A percentile compares a stretch with the other conserved stretches of the same genome.
Evolutionary conservation across 92 coral and sea anemone species (phyloP).

Genomic region (Isaurus tuberculatus): DNA sequence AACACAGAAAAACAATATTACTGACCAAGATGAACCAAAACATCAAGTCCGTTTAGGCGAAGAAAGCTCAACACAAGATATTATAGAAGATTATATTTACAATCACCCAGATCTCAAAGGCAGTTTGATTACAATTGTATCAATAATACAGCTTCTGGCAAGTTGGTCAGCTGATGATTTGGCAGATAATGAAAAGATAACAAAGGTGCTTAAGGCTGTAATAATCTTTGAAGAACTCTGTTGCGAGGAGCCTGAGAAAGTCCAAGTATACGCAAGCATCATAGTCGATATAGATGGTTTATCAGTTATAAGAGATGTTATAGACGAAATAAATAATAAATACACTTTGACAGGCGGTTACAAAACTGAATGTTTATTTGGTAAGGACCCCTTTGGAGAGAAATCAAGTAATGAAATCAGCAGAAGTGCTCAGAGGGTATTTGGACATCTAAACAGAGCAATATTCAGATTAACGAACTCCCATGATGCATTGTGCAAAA

Average conservation of each 20-base stretch:
- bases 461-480: neutral
- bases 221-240: constrained; percentile 13
- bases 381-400: neutral
- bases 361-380: neutral
- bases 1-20: constrained; percentile 5
- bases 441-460: neutral
- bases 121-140: constrained; percentile 13
- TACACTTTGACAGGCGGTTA: neutral
- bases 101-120: constrained; percentile 25
- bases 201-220: neutral
- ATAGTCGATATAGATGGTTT: constrained; percentile 55
- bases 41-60: neutral
- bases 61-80: neutral
- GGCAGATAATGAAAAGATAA: neutral
- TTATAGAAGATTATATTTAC: neutral
- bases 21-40: neutral
- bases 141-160: constrained; percentile 19
- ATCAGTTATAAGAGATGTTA: constrained; percentile 1
- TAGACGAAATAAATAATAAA: constrained; percentile 1
- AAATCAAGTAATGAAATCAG: neutral
- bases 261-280: constrained; percentile 49
- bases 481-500: constrained; percentile 34
- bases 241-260: constrained; percentile 47
- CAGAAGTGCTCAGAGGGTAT: neutral
- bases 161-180: neutral